Base-by-base conservation (phyloP, 2,113 vertebrate species). In the Plotosus lineatus region DNA sequence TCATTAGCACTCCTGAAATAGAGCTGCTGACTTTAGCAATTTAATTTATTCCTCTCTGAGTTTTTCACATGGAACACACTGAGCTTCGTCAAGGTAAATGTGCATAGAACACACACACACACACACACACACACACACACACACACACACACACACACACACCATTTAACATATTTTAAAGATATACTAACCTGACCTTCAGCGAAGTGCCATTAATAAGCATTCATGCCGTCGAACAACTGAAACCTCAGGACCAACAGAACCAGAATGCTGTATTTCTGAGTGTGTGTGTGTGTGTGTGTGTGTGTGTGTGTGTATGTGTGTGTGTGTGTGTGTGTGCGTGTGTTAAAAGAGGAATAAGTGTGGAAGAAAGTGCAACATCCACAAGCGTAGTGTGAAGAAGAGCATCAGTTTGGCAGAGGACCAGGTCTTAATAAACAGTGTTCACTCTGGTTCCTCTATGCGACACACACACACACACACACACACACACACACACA, bases 371-470 rank as follows among this genome's bases (percentile, higher is more conserved):
- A 53, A 68, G 71, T 50, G 69, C 66, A 55, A 79, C 77, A 69
- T 79, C 63, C 77, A 68, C 63, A 44, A 79, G 77, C 48, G n/a
- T 68, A 79, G 77, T 79, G 77, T 79, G 77, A 69, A 79, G 50
- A 50, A 66, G 48, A 79, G 63, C 77, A 69, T 51, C 50, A 42
- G 48, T 36, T 79, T 79, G 77, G 77, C 77, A 68, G 63, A 79
- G 42, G 77, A 66, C 77, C 77, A 79, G 36, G 50, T 56, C 63
- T 79, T 66, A 79, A 51, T 69, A 79, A 79, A 69, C 63, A 79
- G 68, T 72, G 61, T 68, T 79, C 66, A 69, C 66, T 69, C 66
- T 69, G 66, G 66, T 69, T 12, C n/a, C 42, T 44, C 66, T 69
- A 46, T 69, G 44, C 66, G 23, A 69, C 66, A 68, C 65, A 68